A percentile compares a stretch with the other conserved stretches of the same genome.
Conservation (phyloP, 1,140 invertebrate genomes). For the Helicoverpa armigera region DNA sequence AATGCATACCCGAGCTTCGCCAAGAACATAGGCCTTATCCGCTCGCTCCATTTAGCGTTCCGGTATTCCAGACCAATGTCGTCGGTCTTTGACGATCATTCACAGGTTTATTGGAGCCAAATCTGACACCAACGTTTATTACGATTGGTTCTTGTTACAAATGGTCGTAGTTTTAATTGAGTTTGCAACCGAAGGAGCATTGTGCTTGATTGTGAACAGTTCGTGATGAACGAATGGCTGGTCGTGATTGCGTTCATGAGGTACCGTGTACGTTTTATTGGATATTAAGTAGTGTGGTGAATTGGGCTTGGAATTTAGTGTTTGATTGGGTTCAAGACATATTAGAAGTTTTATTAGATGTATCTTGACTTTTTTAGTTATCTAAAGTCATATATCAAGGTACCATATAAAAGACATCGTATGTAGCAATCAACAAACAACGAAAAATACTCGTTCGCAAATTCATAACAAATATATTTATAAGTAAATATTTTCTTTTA, state of each 20-base stretch:
- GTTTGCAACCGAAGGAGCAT: constrained; percentile 55
- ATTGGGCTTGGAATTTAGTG: constrained; percentile 13
- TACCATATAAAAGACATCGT: too few relatives aligned
- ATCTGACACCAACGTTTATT: constrained; percentile 53
- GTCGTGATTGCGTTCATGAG: constrained; percentile 31
- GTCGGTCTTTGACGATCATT: constrained; percentile 55
- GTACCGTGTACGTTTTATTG: not conserved
- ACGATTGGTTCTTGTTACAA: constrained; percentile 60
- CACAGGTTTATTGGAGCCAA: constrained; percentile 44
- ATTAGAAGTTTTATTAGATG: too few relatives aligned
- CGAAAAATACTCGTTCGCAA: not conserved
- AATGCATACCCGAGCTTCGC: constrained; percentile 56
- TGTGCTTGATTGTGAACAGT: constrained; percentile 63
- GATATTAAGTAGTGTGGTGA: not conserved
- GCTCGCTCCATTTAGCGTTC: constrained; percentile 57
- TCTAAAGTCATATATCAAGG: too few relatives aligned
- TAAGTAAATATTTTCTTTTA: constrained; percentile 27
- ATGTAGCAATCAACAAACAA: too few relatives aligned
- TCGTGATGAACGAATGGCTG: constrained; percentile 49
- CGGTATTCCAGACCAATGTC: constrained; percentile 46
- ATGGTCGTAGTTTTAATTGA: constrained; percentile 73
- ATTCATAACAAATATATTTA: constrained; percentile 15
- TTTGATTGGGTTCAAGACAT: not conserved
- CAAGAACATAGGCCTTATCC: constrained; percentile 64
- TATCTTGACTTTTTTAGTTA: too few relatives aligned